Percentiles rank a stretch among this genome's conserved stretches.
Conservation (phyloP, 2,888 invertebrate genomes). For the Oxystoma pomonae region DNA sequence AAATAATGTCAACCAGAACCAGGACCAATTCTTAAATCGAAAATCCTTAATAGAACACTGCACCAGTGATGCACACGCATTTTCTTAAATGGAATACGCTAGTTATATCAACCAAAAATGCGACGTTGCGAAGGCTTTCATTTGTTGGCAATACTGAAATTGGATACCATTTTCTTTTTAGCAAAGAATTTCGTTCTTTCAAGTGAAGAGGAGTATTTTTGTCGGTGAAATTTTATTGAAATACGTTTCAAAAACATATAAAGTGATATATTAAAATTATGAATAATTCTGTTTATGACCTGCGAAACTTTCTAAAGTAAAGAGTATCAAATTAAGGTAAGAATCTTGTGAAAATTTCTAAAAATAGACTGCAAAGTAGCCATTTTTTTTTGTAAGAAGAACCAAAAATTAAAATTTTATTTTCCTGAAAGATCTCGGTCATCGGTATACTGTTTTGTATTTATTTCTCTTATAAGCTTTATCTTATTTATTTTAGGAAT, state of each 20-base stretch:
- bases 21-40: too few species aligned
- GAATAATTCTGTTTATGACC: conserved; percentile 27
- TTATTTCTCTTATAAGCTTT: too few species aligned
- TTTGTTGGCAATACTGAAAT: not conserved
- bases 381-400: conserved; percentile 30
- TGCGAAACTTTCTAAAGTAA: conserved; percentile 25
- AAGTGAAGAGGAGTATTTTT: not conserved
- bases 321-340: conserved; percentile 32
- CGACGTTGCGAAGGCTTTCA: too few species aligned
- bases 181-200: not conserved
- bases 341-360: conserved; percentile 18
- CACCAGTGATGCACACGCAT: too few species aligned
- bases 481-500: too few species aligned
- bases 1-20: too few species aligned
- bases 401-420: conserved; percentile 12
- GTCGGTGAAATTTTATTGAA: not conserved
- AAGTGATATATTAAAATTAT: conserved; percentile 25
- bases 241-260: not conserved
- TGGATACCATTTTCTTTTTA: not conserved
- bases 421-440: conserved; percentile 20
- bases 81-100: too few species aligned
- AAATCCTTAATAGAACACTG: too few species aligned
- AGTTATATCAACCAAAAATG: too few species aligned
- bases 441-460: too few species aligned
- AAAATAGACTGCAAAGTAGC: conserved; percentile 26